A percentile compares a stretch with the other conserved stretches of the same genome.
These are phyloP conservation scores for Coccyzus lansbergi DNA, from an alignment of 2,797 vertebrate species.

Conservation along the genomic window DNA sequence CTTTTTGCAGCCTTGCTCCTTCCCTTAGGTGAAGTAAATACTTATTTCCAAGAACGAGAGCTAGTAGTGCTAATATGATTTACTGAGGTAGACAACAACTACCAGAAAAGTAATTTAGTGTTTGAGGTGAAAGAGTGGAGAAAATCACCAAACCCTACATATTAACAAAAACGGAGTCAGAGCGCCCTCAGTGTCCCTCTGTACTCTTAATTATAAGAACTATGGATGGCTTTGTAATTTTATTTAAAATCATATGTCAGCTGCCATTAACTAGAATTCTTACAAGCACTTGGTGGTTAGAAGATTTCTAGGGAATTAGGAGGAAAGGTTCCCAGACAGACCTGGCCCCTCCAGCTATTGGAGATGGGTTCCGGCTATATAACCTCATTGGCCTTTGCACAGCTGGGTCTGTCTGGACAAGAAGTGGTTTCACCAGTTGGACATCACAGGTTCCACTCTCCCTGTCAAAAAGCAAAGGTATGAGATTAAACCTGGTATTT, in stretches of 20 bases:
- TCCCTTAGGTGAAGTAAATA: not conserved
- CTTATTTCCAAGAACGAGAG: not conserved
- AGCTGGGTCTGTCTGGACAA: not conserved
- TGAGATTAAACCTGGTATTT: not conserved
- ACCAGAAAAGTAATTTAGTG: not conserved
- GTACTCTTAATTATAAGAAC: not conserved
- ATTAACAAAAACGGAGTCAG: not conserved
- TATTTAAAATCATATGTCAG: not conserved
- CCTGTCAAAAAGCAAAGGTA: conserved; percentile 13
- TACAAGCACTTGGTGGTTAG: too few species aligned
- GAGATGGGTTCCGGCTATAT: not conserved
- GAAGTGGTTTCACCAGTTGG: fast-evolving
- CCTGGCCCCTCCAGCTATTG: not conserved
- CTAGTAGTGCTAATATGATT: not conserved
- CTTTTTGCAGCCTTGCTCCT: not conserved
- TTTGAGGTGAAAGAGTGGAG: not conserved
- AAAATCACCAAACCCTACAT: fast-evolving
- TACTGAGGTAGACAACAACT: not conserved
- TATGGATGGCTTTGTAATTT: not conserved
- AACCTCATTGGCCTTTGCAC: fast-evolving
- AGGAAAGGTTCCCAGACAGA: not conserved
- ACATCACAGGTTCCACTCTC: not conserved
- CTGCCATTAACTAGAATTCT: not conserved
- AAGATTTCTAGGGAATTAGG: not conserved
- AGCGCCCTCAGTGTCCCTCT: fast-evolving